Conservation (phyloP, 92 coral and sea anemone species). For the Micromussa lordhowensis region DNA sequence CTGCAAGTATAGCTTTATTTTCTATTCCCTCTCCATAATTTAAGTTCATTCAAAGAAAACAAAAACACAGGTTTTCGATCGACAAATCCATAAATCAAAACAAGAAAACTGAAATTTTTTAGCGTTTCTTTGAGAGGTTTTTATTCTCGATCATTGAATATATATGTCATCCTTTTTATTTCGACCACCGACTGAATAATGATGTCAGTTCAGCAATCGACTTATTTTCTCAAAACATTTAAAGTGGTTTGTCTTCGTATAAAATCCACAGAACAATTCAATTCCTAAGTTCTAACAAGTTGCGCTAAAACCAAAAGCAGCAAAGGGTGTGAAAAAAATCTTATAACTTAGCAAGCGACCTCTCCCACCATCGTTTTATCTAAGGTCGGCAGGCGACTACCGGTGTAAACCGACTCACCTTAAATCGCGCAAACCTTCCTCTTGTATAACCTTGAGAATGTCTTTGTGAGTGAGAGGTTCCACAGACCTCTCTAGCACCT, state of each 20-base stretch:
- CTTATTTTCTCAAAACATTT: neutral
- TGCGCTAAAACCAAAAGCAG: neutral
- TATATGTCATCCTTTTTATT: neutral
- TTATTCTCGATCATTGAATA: neutral
- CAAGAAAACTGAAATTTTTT: neutral
- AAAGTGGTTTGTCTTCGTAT: neutral
- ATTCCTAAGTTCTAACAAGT: neutral
- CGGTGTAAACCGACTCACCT: constrained; percentile 47
- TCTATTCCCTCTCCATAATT: constrained; percentile 1
- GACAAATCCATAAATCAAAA: neutral
- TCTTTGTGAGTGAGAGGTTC: constrained; percentile 94
- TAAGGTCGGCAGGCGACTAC: neutral
- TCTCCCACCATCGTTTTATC: neutral
- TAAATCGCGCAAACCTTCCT: constrained; percentile 89
- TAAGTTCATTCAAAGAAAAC: neutral
- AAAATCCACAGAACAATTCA: neutral
- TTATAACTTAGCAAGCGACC: constrained; percentile 5
- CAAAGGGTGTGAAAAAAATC: neutral
- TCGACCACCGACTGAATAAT: neutral
- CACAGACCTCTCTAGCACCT: constrained; percentile 87
- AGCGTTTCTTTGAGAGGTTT: neutral
- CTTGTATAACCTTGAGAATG: constrained; percentile 88
- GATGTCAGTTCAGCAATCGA: neutral
- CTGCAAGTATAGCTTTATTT: neutral
- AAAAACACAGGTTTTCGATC: neutral